phyloP scores from a whole-genome alignment of 1,140 invertebrate species.

The Cephus cinctus region DNA sequence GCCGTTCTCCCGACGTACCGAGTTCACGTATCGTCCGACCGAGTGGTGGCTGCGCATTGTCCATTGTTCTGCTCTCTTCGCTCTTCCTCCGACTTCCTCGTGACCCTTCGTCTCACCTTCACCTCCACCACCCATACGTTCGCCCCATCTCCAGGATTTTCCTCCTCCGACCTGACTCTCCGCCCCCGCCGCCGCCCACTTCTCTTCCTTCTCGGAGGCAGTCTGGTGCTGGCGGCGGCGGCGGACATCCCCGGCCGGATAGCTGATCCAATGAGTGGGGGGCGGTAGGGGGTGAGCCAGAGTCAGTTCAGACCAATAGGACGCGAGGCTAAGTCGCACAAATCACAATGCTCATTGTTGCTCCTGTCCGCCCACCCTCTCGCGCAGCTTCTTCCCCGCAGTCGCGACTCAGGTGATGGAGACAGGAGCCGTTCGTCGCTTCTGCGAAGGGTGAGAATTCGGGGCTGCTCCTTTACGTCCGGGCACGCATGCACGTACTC shows the following conservation, averaged over 20 bases:
- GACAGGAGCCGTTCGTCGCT: neutral
- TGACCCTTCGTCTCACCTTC: too few species aligned
- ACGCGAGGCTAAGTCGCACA: slow-evolving; percentile 46
- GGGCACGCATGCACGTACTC: too few species aligned
- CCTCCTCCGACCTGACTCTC: too few species aligned
- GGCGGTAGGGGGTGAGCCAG: slow-evolving; percentile 18
- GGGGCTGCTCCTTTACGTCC: neutral
- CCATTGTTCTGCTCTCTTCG: slow-evolving; percentile 49
- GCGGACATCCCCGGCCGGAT: slow-evolving; percentile 34
- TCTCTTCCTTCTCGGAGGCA: too few species aligned
- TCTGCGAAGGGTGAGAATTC: neutral
- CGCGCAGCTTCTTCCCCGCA: slow-evolving; percentile 17
- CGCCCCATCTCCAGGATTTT: too few species aligned
- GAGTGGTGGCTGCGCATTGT: slow-evolving; percentile 42
- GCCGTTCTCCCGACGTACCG: too few species aligned
- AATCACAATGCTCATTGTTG: slow-evolving; percentile 59
- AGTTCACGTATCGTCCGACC: too few species aligned
- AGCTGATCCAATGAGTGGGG: slow-evolving; percentile 27
- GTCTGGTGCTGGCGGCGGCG: slow-evolving; percentile 25
- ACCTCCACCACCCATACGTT: too few species aligned
- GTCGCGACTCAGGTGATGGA: slow-evolving; percentile 5
- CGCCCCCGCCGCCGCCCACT: too few species aligned
- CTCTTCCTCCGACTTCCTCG: too few species aligned
- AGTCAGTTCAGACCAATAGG: slow-evolving; percentile 40
- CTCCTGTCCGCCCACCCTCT: slow-evolving; percentile 49